Evolutionary conservation across 2,888 invertebrate genomes (phyloP).

Genomic region (Gymnosoma rotundatum): DNA sequence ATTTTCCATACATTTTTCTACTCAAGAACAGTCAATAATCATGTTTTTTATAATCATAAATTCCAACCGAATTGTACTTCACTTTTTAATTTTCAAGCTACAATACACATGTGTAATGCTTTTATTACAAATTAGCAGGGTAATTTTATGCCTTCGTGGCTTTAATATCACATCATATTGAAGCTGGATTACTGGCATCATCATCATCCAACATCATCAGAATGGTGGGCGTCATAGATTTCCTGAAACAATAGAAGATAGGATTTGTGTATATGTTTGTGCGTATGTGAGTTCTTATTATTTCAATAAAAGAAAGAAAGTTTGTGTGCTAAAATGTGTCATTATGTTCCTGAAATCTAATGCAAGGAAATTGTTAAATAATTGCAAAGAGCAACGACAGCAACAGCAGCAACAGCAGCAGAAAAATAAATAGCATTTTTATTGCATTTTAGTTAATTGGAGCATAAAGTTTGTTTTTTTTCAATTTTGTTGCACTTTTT

Average conservation of each 20-base stretch:
- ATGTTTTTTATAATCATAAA: conserved; percentile 16
- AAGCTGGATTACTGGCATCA: conserved; percentile 48
- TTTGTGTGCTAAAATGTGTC: conserved; percentile 41
- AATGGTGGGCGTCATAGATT: conserved; percentile 47
- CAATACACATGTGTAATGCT: conserved; percentile 56
- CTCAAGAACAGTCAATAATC: conserved; percentile 1
- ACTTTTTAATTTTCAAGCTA: conserved; percentile 25
- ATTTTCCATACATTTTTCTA: neutral
- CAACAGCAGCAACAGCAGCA: neutral
- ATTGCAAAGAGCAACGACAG: conserved; percentile 1
- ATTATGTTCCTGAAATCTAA: conserved; percentile 33
- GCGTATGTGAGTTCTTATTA: conserved; percentile 1
- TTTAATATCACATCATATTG: conserved; percentile 50
- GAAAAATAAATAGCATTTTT: conserved; percentile 48
- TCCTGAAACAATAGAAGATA: conserved; percentile 1
- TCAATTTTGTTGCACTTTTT: conserved; percentile 33
- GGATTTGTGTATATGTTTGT: conserved; percentile 7
- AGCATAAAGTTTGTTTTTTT: conserved; percentile 62
- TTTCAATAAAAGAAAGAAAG: conserved; percentile 24
- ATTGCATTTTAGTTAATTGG: conserved; percentile 70
- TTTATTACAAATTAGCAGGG: conserved; percentile 63
- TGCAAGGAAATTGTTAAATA: conserved; percentile 52
- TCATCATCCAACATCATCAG: conserved; percentile 45
- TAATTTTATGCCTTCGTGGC: conserved; percentile 67
- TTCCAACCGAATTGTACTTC: conserved; percentile 33